phyloP scores from a whole-genome alignment of 37 sponge, comb jelly and placozoan genomes.

The Amphimedon queenslandica region DNA sequence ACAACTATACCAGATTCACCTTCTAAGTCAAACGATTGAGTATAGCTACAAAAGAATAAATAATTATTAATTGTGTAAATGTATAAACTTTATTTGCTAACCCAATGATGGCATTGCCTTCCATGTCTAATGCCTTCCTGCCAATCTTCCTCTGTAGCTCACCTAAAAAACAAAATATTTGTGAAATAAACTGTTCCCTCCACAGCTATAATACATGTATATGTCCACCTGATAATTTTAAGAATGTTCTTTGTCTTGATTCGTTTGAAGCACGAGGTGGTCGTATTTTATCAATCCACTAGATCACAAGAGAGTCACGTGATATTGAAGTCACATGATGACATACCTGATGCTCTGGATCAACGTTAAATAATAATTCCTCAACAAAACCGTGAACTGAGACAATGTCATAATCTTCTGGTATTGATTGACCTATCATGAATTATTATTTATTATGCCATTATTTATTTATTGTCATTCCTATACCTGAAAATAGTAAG shows the following conservation, averaged over 20 bases:
- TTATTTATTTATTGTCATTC: background rate
- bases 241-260: constrained; percentile 77
- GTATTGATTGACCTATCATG: constrained; percentile 24
- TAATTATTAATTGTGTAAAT: background rate
- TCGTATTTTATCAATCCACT: constrained; percentile 94
- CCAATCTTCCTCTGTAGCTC: constrained; percentile 78
- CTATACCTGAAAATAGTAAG: constrained; percentile 70
- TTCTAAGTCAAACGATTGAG: constrained; percentile 86
- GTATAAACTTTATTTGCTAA: constrained; percentile 8
- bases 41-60: constrained; percentile 45
- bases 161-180: constrained; percentile 17
- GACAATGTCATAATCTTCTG: constrained; percentile 6
- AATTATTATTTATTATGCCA: no score
- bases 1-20: constrained; percentile 91
- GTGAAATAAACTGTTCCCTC: no score
- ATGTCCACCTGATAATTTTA: constrained; percentile 57
- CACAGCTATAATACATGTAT: background rate
- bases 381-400: constrained; percentile 82
- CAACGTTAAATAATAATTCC: constrained; percentile 89
- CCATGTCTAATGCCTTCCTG: constrained; percentile 66
- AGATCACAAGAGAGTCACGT: background rate
- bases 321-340: background rate
- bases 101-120: constrained; percentile 90
- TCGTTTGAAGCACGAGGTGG: constrained; percentile 84
- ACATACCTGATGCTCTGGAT: constrained; percentile 89